These are phyloP conservation scores for Notarius quadriscutis DNA, from an alignment of 2,113 vertebrate genomes.

Conservation along the genomic window DNA sequence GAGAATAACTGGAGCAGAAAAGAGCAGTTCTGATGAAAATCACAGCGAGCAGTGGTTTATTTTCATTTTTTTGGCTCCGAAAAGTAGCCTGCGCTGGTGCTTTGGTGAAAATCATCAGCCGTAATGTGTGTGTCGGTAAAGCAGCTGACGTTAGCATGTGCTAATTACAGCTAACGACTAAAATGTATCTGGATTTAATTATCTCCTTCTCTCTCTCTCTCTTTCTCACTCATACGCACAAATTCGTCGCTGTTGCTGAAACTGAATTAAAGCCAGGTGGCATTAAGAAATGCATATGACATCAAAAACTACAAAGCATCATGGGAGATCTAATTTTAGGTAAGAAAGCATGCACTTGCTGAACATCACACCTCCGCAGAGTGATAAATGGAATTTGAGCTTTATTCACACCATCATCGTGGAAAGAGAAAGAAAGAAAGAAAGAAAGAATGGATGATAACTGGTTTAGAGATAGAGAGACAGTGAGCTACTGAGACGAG, in stretches of 20 bases:
- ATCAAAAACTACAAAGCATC: neutral
- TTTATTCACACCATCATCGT: neutral
- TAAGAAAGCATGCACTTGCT: conserved; percentile 7
- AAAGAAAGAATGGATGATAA: neutral
- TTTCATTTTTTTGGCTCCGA: no score
- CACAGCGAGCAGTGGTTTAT: no score
- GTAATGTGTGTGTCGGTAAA: neutral
- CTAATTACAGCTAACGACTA: neutral
- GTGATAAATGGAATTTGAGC: neutral
- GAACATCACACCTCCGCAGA: conserved; percentile 1
- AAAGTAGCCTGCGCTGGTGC: neutral
- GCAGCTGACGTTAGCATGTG: neutral
- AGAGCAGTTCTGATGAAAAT: no score
- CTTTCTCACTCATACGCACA: neutral
- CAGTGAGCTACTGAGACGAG: neutral
- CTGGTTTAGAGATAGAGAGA: neutral
- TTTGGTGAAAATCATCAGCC: neutral
- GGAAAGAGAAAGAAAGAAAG: neutral
- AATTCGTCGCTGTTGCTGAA: neutral
- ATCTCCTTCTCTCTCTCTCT: neutral
- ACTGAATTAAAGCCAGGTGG: neutral
- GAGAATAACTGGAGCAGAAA: no score
- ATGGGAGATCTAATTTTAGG: conserved; percentile 15
- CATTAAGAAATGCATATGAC: neutral
- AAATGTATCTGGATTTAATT: neutral